A percentile compares a stretch with the other conserved stretches of the same genome.
Evolutionary conservation across 2,113 vertebrate genomes (phyloP).

Genomic region (Elaphurus davidianus): DNA sequence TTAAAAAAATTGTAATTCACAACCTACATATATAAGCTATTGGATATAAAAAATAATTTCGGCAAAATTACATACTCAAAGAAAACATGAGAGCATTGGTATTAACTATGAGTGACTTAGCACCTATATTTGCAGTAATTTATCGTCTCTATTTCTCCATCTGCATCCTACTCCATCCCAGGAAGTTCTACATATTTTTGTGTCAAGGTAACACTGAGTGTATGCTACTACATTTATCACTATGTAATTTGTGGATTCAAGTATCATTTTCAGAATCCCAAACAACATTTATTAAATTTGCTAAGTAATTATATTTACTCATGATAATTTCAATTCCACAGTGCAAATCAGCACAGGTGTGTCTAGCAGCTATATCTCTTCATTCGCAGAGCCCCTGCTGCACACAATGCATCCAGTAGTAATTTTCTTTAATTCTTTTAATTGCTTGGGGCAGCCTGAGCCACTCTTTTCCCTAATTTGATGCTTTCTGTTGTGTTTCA

Average conservation of each 20-base stretch:
- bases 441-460: slow-evolving; percentile 57
- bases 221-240: slow-evolving; percentile 18
- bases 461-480: slow-evolving; percentile 40
- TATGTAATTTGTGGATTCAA: slow-evolving; percentile 22
- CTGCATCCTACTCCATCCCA: not conserved
- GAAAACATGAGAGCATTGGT: not conserved
- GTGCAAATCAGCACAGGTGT: slow-evolving; percentile 57
- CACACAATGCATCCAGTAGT: not conserved
- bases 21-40: not conserved
- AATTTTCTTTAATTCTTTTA: slow-evolving; percentile 72
- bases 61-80: not conserved
- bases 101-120: not conserved
- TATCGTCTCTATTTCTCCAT: not conserved
- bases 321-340: slow-evolving; percentile 60
- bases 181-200: not conserved
- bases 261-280: slow-evolving; percentile 52
- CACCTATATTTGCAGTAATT: not conserved
- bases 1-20: slow-evolving; percentile 35
- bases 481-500: slow-evolving; percentile 35
- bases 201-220: not conserved
- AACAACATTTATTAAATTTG: slow-evolving; percentile 65
- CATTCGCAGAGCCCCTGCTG: slow-evolving; percentile 55
- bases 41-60: not conserved
- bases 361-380: slow-evolving; percentile 50
- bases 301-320: slow-evolving; percentile 68